Evolutionary conservation across 2,797 vertebrate genomes (phyloP).

Genomic region (Acropternis orthonyx): DNA sequence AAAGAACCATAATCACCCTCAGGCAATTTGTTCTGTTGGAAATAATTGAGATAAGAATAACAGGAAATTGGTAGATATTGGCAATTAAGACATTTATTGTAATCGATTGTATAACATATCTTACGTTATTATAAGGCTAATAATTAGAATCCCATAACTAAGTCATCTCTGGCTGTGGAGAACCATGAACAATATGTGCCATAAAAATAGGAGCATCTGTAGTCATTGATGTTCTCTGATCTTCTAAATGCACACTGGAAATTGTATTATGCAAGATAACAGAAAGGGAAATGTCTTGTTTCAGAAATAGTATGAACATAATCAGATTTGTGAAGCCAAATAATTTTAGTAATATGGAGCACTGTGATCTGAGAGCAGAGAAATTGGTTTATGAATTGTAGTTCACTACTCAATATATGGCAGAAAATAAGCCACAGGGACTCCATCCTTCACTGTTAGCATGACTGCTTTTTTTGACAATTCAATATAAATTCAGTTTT

Average conservation of each 20-base stretch:
- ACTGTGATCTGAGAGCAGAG: neutral
- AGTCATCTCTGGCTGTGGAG: slow-evolving; percentile 31
- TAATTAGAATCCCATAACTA: slow-evolving; percentile 56
- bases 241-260: slow-evolving; percentile 56
- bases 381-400: slow-evolving; percentile 22
- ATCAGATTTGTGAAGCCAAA: slow-evolving; percentile 44
- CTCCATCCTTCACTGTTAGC: neutral
- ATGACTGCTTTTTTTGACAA: neutral
- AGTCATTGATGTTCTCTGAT: slow-evolving; percentile 51
- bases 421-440: slow-evolving; percentile 13
- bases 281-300: slow-evolving; percentile 53
- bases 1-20: neutral
- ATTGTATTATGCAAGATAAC: slow-evolving; percentile 61
- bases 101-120: slow-evolving; percentile 56
- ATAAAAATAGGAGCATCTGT: slow-evolving; percentile 51
- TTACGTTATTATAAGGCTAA: slow-evolving; percentile 44
- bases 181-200: slow-evolving; percentile 4
- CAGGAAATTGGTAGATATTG: slow-evolving; percentile 69
- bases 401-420: neutral
- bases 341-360: slow-evolving; percentile 23
- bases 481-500: neutral
- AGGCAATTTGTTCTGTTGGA: slow-evolving; percentile 15
- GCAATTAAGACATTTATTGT: slow-evolving; percentile 55
- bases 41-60: slow-evolving; percentile 49
- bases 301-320: slow-evolving; percentile 52